phyloP scores from a whole-genome alignment of 1,140 invertebrate species.

The Lasioglossum albipes region DNA sequence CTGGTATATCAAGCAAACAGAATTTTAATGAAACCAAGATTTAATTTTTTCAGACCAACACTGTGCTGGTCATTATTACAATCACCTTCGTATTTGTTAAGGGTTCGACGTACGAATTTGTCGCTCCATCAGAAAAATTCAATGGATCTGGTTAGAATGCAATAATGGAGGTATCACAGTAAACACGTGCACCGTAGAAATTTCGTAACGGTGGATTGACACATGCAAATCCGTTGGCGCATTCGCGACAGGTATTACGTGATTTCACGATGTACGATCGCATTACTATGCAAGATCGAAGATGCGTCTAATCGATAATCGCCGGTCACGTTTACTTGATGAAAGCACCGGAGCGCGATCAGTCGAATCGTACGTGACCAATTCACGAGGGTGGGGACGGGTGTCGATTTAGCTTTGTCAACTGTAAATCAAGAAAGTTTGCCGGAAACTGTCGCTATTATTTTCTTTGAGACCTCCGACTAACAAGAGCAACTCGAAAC shows the following conservation, averaged over 20 bases:
- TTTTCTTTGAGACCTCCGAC: background rate
- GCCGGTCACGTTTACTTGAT: slow-evolving; percentile 44
- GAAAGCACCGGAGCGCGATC: slow-evolving; percentile 37
- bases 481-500: no score
- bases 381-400: slow-evolving; percentile 27
- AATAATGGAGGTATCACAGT: slow-evolving; percentile 10
- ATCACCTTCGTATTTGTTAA: no score
- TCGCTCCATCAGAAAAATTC: no score
- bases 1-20: no score
- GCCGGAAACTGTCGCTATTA: background rate
- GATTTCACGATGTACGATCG: slow-evolving; percentile 54
- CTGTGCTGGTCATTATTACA: no score
- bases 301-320: slow-evolving; percentile 56
- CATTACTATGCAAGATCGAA: slow-evolving; percentile 58
- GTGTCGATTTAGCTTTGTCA: background rate
- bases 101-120: no score
- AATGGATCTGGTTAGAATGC: background rate
- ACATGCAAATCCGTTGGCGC: slow-evolving; percentile 53
- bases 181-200: slow-evolving; percentile 30
- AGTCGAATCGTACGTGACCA: slow-evolving; percentile 47
- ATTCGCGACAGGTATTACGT: slow-evolving; percentile 55
- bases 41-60: no score
- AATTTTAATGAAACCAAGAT: no score
- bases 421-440: slow-evolving; percentile 31
- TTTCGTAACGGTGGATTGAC: slow-evolving; percentile 49